phyloP scores from a whole-genome alignment of 53 echinoderm and acorn worm genomes.

The Apostichopus leukothele region DNA sequence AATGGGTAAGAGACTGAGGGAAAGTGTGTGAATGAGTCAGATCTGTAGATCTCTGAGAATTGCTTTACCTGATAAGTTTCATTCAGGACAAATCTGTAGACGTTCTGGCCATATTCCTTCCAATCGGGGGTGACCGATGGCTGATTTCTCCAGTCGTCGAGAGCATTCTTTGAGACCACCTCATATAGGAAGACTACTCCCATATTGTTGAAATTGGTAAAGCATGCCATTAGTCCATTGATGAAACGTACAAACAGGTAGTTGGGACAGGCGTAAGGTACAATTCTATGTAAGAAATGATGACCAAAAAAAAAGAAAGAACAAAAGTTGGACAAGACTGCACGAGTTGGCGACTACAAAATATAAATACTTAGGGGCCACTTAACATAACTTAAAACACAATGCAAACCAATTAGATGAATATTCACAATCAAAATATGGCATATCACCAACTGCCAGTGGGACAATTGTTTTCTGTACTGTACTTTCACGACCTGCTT shows the following conservation, averaged over 20 bases:
- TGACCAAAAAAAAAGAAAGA: background rate
- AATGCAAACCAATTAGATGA: too few species aligned
- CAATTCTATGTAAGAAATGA: constrained; percentile 45
- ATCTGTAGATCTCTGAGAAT: too few species aligned
- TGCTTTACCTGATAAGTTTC: constrained; percentile 17
- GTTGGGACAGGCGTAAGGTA: constrained; percentile 73
- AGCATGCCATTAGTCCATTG: constrained; percentile 63
- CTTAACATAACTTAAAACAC: too few species aligned
- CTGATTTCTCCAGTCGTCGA: constrained; percentile 65
- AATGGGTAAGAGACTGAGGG: too few species aligned
- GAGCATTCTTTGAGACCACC: constrained; percentile 52
- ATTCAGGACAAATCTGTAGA: constrained; percentile 50
- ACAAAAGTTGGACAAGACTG: background rate
- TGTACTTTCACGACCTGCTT: too few species aligned
- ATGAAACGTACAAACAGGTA: constrained; percentile 64
- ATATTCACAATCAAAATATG: too few species aligned
- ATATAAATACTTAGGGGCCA: too few species aligned
- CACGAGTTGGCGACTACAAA: too few species aligned
- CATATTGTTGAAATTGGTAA: constrained; percentile 73
- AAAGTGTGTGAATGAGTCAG: too few species aligned
- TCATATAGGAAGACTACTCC: constrained; percentile 67
- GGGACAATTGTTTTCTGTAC: too few species aligned
- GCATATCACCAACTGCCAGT: too few species aligned
- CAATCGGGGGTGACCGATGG: constrained; percentile 51
- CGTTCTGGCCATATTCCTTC: constrained; percentile 49